Evolutionary conservation across 2,113 vertebrate genomes (phyloP).

Genomic region (Gasterosteus aculeatus): DNA sequence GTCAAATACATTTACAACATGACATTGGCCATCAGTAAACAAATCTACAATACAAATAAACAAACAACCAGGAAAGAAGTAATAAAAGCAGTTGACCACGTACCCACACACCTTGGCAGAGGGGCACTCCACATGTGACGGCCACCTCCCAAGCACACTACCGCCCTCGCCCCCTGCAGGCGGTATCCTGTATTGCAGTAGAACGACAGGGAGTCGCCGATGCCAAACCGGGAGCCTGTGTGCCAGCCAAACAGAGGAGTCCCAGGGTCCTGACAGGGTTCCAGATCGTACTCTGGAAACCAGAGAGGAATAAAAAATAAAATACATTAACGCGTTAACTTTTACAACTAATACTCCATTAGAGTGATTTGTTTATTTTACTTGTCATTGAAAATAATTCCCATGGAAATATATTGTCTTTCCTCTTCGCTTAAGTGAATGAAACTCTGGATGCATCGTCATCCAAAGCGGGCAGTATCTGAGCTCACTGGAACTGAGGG

Average conservation of each 20-base stretch:
- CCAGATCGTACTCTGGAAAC: constrained; percentile 79
- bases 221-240: constrained; percentile 74
- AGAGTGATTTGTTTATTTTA: neutral
- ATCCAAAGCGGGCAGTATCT: constrained; percentile 15
- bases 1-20: constrained; percentile 6
- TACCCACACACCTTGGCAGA: constrained; percentile 87
- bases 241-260: constrained; percentile 76
- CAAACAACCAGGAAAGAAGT: constrained; percentile 41
- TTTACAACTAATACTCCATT: neutral
- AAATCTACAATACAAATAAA: constrained; percentile 25
- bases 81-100: constrained; percentile 80
- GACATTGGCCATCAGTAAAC: neutral
- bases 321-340: neutral
- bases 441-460: neutral
- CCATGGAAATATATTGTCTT: neutral
- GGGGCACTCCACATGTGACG: constrained; percentile 83
- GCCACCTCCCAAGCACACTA: constrained; percentile 81
- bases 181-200: constrained; percentile 80
- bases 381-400: neutral
- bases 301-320: neutral
- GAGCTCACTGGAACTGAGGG: constrained; percentile 17
- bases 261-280: constrained; percentile 81
- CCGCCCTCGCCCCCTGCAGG: constrained; percentile 77
- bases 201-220: constrained; percentile 77
- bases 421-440: neutral